These are phyloP conservation scores for Lithophane semibrunnea DNA, from an alignment of 2,888 invertebrate genomes.

Conservation along the genomic window DNA sequence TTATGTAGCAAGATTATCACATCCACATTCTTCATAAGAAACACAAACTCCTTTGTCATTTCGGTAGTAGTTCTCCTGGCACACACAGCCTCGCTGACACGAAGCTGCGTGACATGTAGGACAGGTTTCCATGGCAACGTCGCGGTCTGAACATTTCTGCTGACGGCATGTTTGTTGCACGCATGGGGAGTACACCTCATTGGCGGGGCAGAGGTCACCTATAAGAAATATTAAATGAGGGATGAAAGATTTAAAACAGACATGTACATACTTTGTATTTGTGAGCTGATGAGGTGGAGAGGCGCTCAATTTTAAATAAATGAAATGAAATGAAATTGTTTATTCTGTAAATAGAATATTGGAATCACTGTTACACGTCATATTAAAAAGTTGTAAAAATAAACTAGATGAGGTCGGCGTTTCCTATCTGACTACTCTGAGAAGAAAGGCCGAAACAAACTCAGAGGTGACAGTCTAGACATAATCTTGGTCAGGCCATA, in stretches of 20 bases:
- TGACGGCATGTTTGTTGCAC: constrained; percentile 44
- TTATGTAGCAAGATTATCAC: constrained; percentile 38
- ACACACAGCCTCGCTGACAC: constrained; percentile 55
- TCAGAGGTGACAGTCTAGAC: too few relatives aligned
- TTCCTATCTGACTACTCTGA: too few relatives aligned
- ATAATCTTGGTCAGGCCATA: too few relatives aligned
- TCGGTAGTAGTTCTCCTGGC: constrained; percentile 52
- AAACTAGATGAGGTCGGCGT: too few relatives aligned
- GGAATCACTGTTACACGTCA: too few relatives aligned
- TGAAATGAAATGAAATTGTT: too few relatives aligned
- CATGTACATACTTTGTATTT: not conserved
- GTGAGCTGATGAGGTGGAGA: not conserved
- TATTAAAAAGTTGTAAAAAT: too few relatives aligned
- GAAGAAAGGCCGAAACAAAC: too few relatives aligned
- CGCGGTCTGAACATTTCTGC: constrained; percentile 45
- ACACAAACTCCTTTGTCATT: constrained; percentile 53
- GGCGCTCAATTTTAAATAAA: not conserved
- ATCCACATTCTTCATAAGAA: constrained; percentile 52
- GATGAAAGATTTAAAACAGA: not conserved
- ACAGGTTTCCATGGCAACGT: constrained; percentile 32
- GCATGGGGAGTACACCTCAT: constrained; percentile 55
- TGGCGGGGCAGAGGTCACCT: constrained; percentile 62
- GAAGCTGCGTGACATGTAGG: not conserved
- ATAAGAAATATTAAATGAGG: not conserved
- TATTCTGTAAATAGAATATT: too few relatives aligned